Evolutionary conservation across 1,140 invertebrate species (phyloP).

Genomic region (Cotesia vestalis): DNA sequence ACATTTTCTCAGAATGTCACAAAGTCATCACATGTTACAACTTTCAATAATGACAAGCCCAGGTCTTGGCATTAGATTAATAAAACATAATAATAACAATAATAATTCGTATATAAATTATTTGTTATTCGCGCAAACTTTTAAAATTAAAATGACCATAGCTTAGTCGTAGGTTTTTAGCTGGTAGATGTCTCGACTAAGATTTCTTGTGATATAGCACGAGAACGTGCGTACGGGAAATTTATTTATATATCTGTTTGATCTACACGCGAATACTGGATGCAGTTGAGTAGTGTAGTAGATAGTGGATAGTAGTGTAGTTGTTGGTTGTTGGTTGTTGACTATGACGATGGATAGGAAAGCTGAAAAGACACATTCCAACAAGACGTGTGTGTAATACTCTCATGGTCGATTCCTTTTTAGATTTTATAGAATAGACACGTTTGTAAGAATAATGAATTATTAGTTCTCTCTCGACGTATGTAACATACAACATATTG

Average conservation of each 20-base stretch:
- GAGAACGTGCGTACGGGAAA: conserved; percentile 29
- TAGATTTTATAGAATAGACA: conserved; percentile 38
- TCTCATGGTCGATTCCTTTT: conserved; percentile 41
- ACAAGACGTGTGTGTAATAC: conserved; percentile 31
- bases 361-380: conserved; percentile 28
- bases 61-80: no score
- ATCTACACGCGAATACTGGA: conserved; percentile 20
- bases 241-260: conserved; percentile 31
- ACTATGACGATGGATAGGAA: conserved; percentile 24
- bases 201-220: conserved; percentile 25
- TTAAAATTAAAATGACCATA: neutral
- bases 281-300: no score
- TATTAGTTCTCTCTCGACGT: neutral
- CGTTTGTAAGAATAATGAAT: conserved; percentile 20
- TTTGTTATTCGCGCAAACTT: neutral
- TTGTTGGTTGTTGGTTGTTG: neutral
- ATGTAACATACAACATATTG: neutral
- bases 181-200: neutral
- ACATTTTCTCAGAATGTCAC: no score
- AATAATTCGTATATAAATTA: no score
- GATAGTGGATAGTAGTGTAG: neutral
- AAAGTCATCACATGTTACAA: conserved; percentile 3
- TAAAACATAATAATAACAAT: no score
- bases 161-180: neutral
- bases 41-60: neutral